Percentiles rank a stretch among this genome's conserved stretches.
Evolutionary conservation across 2,113 vertebrate genomes (phyloP).

Genomic region (Channa maculata): DNA sequence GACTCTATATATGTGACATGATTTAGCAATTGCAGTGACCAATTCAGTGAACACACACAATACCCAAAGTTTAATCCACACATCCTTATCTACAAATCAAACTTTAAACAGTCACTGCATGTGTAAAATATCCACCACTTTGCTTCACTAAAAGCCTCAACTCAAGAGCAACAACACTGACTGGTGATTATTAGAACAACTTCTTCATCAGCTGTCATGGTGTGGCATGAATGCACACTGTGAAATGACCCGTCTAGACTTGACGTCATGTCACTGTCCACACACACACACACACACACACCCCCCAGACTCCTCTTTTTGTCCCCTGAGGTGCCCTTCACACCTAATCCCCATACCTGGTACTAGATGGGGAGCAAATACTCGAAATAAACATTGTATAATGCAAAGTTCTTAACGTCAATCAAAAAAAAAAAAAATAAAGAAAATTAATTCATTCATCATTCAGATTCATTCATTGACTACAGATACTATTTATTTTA

Average conservation of each 20-base stretch:
- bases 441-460: neutral
- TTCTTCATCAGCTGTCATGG: conserved; percentile 77
- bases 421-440: conserved; percentile 2
- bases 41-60: too few relatives aligned
- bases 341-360: conserved; percentile 71
- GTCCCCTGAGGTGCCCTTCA: conserved; percentile 72
- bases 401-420: conserved; percentile 42
- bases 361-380: conserved; percentile 53
- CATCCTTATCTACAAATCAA: neutral
- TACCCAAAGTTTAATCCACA: too few relatives aligned
- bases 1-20: neutral
- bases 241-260: conserved; percentile 80
- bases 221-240: conserved; percentile 71
- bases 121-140: conserved; percentile 11
- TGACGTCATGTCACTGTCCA: conserved; percentile 80
- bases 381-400: conserved; percentile 25
- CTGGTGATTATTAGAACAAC: conserved; percentile 62
- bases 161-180: conserved; percentile 36
- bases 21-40: too few relatives aligned
- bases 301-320: conserved; percentile 56
- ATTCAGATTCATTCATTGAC: neutral
- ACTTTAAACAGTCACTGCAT: conserved; percentile 1
- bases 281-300: conserved; percentile 51
- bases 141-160: conserved; percentile 14
- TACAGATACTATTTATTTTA: neutral